Evolutionary conservation across 2,113 vertebrate genomes (phyloP), one percentile per base, ranked within the genome.

Genomic region (Glaucidium brasilianum): DNA sequence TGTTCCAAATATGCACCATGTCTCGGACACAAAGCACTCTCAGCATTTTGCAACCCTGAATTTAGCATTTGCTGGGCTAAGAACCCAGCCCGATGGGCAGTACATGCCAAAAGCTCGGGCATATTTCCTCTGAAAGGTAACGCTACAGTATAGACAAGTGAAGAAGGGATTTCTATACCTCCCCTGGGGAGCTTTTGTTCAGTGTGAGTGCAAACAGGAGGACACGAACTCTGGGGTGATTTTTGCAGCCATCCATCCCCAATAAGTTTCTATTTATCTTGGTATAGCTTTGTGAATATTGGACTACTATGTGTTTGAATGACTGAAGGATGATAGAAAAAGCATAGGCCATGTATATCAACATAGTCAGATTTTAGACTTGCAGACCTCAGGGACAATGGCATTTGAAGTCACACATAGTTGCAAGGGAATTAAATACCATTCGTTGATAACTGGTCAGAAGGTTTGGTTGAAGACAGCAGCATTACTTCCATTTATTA

Each of bases 401-500:
- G 29, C 39, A 80, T 93, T 83, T 69, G 49, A 78, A 87, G 26
- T 43, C 15, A 10, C 25, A 11, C 5, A 6, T 16, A 55, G 25
- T 39, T 74, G 26, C 25, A 92, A 92, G 37, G 43, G 25, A 95
- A 63, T 73, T 77, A 89, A 75, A 55, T 37, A 75, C 6, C 75
- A 20, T 71, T 67, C 5, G 41, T 20, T 62, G 29, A 68, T 77
- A 85, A 11, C 26, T 35, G 22, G 71, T 59, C 53, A 39, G 69
- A 81, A 73, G 3, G 20, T 77, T 97, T 86, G 37, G 67, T 78
- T 8, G 1, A 95, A 72, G 49, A 73, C 12, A 79, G 41, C 30
- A 92, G 14, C 11, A 21, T 63, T 94, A 39, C 30, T 94, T 85
- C 79, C 29, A 85, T 83, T 85, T 92, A 60, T 78, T 91, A 73